Percentiles rank a stretch among this genome's conserved stretches.
phyloP scores from a whole-genome alignment of 2,113 vertebrate genomes.

The Limnothrissa miodon region DNA sequence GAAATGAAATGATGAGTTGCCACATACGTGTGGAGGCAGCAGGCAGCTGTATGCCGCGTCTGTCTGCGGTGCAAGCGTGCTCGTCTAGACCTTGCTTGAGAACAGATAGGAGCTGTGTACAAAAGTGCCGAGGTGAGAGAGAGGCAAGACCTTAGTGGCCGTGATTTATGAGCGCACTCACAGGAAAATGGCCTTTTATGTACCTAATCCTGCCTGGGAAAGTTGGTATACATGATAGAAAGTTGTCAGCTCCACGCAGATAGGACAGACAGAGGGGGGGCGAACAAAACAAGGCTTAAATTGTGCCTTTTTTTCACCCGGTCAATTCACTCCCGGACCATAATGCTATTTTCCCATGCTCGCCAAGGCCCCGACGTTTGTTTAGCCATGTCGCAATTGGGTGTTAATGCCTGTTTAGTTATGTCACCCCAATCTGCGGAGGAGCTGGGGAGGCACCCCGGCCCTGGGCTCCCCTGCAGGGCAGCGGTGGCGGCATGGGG shows the following conservation, averaged over 20 bases:
- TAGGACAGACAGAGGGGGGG: constrained; percentile 24
- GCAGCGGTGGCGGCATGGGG: constrained; percentile 28
- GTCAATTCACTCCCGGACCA: constrained; percentile 51
- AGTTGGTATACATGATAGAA: constrained; percentile 62
- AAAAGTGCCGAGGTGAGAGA: constrained; percentile 38
- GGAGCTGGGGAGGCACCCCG: constrained; percentile 36
- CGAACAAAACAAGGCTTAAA: constrained; percentile 55
- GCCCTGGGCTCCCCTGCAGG: constrained; percentile 27
- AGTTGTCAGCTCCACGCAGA: constrained; percentile 61
- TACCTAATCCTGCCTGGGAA: constrained; percentile 62
- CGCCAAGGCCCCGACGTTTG: constrained; percentile 55
- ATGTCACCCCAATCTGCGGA: constrained; percentile 54
- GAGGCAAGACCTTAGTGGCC: constrained; percentile 38
- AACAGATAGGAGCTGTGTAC: constrained; percentile 48
- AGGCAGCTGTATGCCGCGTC: background rate
- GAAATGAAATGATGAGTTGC: background rate
- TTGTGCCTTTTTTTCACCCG: constrained; percentile 54
- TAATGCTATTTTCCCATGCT: constrained; percentile 69
- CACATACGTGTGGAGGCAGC: background rate
- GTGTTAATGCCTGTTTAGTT: constrained; percentile 70
- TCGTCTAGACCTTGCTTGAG: constrained; percentile 26
- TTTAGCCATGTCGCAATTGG: constrained; percentile 57
- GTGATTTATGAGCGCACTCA: constrained; percentile 56
- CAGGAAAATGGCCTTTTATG: constrained; percentile 49
- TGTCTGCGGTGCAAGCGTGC: constrained; percentile 23